These are phyloP conservation scores for Ricordea florida DNA, from an alignment of 92 coral and sea anemone species.

Conservation along the genomic window DNA sequence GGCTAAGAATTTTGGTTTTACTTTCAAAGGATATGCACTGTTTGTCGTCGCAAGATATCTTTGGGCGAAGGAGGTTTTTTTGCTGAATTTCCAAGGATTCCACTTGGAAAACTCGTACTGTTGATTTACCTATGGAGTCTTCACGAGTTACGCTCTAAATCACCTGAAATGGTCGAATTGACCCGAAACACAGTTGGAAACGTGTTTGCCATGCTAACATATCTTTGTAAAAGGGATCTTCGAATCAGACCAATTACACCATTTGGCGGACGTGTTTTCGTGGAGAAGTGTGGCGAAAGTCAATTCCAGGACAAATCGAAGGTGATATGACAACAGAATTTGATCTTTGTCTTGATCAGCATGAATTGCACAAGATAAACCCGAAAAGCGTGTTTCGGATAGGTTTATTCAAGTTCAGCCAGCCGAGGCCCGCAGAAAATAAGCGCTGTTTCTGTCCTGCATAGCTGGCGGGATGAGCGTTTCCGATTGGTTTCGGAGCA, in stretches of 20 bases:
- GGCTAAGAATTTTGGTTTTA: neutral
- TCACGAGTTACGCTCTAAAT: neutral
- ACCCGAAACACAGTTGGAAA: conserved; percentile 16
- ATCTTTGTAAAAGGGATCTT: conserved; percentile 7
- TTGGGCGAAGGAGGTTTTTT: conserved; percentile 10
- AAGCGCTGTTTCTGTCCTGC: neutral
- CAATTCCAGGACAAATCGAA: conserved; percentile 16
- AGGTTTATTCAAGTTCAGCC: neutral
- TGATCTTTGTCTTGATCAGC: too few species aligned
- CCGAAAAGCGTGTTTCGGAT: neutral
- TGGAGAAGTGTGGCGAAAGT: conserved; percentile 40
- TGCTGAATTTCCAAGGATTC: conserved; percentile 12
- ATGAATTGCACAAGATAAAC: neutral
- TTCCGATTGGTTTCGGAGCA: neutral
- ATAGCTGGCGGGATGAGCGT: neutral
- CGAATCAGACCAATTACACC: conserved; percentile 16
- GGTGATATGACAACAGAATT: neutral
- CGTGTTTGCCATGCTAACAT: neutral
- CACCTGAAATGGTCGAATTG: neutral
- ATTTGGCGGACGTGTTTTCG: conserved; percentile 16
- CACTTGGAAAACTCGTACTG: conserved; percentile 2
- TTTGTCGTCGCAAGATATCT: neutral
- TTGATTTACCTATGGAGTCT: conserved; percentile 20
- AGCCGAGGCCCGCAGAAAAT: too few species aligned
- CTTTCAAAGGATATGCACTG: neutral